These are phyloP conservation scores for Micronycteris hirsuta DNA, from an alignment of 2,113 vertebrate species.

Conservation along the genomic window DNA sequence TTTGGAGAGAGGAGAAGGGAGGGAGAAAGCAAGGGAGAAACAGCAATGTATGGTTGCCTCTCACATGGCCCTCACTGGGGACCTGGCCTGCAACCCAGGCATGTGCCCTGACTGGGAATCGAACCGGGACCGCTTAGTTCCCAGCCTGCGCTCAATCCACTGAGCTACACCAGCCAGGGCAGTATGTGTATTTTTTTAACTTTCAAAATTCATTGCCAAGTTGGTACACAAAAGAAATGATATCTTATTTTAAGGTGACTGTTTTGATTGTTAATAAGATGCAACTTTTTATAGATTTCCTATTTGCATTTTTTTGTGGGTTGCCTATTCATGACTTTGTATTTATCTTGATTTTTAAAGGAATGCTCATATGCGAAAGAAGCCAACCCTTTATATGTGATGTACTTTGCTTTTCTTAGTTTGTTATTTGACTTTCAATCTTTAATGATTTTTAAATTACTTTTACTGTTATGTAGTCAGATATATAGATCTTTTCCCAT, in stretches of 20 bases:
- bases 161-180: no score
- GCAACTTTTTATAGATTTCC: background rate
- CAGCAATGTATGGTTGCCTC: no score
- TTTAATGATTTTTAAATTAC: background rate
- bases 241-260: conserved; percentile 8
- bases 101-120: no score
- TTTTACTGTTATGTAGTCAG: conserved; percentile 6
- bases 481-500: background rate
- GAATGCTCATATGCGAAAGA: background rate
- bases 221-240: background rate
- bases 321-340: background rate
- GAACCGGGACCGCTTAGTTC: no score
- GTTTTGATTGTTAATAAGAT: conserved; percentile 8
- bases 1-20: no score
- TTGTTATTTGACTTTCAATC: background rate
- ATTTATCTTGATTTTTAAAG: background rate
- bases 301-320: background rate
- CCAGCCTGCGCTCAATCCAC: no score
- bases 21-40: no score
- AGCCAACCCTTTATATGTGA: background rate
- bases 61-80: no score
- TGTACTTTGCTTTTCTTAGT: background rate
- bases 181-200: background rate
- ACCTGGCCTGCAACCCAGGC: no score
- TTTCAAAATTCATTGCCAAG: background rate